Conservation (phyloP, 2,797 vertebrate species). For the Sebastes variabilis region DNA sequence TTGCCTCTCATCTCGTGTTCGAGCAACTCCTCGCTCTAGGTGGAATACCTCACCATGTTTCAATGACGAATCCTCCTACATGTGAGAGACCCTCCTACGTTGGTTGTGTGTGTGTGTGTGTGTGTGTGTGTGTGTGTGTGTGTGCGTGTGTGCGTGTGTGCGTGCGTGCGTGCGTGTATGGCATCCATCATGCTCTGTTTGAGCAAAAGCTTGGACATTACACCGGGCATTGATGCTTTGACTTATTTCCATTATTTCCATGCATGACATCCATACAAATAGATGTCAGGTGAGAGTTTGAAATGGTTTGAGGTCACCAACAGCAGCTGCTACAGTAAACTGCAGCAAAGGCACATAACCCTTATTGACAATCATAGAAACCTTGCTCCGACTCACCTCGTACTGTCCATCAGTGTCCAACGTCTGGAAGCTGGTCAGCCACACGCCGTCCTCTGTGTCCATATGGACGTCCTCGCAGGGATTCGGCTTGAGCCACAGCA, state of each 20-base stretch:
- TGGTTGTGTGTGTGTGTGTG: neutral
- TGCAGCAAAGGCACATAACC: neutral
- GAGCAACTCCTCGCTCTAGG: neutral
- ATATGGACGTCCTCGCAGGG: conserved; percentile 51
- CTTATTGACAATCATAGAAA: neutral
- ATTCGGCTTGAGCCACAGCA: conserved; percentile 55
- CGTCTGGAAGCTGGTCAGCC: conserved; percentile 77
- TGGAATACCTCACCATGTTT: neutral
- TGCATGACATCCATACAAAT: neutral
- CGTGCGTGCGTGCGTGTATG: neutral
- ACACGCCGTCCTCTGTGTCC: conserved; percentile 73
- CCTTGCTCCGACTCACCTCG: conserved; percentile 63
- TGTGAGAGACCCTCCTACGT: neutral
- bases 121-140: no score
- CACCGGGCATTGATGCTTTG: neutral
- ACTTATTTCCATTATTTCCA: neutral
- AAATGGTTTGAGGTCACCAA: neutral
- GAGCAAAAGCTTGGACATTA: neutral
- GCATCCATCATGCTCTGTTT: neutral
- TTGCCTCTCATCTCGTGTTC: neutral
- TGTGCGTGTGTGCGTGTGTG: no score
- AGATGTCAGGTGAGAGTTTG: neutral
- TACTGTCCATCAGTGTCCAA: conserved; percentile 63
- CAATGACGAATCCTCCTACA: neutral
- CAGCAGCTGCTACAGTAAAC: neutral